Percentiles rank a stretch among this genome's conserved stretches.
These are phyloP conservation scores for Melangyna quadrimaculata DNA, from an alignment of 2,888 invertebrate genomes.

Conservation along the genomic window DNA sequence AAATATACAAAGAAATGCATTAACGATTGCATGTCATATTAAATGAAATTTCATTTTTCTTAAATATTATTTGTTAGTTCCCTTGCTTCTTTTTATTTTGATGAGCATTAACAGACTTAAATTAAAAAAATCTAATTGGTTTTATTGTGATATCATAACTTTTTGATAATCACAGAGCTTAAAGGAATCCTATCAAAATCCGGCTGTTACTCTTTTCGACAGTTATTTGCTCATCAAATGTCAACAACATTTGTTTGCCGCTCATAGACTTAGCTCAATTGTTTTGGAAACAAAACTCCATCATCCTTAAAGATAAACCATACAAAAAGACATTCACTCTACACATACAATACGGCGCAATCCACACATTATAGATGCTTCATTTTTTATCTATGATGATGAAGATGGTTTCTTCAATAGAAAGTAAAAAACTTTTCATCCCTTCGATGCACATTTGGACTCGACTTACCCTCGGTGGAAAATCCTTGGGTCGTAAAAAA, in stretches of 20 bases:
- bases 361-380: constrained; percentile 30
- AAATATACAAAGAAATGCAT: too few species aligned
- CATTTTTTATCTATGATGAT: background rate
- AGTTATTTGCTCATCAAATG: constrained; percentile 56
- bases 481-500: background rate
- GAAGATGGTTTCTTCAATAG: background rate
- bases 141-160: background rate
- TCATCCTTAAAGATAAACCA: constrained; percentile 19
- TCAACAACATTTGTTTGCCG: constrained; percentile 50
- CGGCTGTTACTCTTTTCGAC: constrained; percentile 10
- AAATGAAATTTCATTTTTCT: too few species aligned
- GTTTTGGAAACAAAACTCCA: constrained; percentile 31
- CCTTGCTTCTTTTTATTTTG: too few species aligned
- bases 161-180: constrained; percentile 2
- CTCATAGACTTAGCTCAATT: constrained; percentile 38
- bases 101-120: background rate
- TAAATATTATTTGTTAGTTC: too few species aligned
- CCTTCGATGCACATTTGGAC: constrained; percentile 18
- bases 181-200: constrained; percentile 9
- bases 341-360: constrained; percentile 20
- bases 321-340: constrained; percentile 27
- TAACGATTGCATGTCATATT: too few species aligned
- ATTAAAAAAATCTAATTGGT: constrained; percentile 10
- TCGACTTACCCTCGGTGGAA: constrained; percentile 10
- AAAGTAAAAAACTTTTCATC: constrained; percentile 17